A percentile compares a stretch with the other conserved stretches of the same genome.
Evolutionary conservation across 1,140 invertebrate species (phyloP).

Genomic region (Plodia interpunctella): DNA sequence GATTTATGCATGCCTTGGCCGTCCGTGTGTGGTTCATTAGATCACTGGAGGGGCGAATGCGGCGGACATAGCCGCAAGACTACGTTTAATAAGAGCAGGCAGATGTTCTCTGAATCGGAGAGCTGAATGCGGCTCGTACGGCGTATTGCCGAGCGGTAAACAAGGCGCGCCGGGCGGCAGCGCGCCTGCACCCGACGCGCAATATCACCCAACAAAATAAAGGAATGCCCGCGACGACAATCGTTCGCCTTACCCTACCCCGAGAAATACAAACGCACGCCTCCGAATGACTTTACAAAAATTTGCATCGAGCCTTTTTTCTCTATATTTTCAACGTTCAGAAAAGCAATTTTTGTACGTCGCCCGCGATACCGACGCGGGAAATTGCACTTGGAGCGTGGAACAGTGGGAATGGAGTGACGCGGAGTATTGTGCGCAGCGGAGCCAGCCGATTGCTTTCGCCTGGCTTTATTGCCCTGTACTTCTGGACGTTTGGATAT

Average conservation of each 20-base stretch:
- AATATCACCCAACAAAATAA: constrained; percentile 43
- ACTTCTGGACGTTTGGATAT: constrained; percentile 45
- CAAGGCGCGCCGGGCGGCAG: constrained; percentile 40
- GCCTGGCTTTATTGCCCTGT: constrained; percentile 50
- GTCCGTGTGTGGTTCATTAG: constrained; percentile 2
- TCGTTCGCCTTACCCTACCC: constrained; percentile 67
- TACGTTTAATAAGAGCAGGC: constrained; percentile 36
- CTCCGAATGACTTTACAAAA: constrained; percentile 75
- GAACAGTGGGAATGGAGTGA: constrained; percentile 59
- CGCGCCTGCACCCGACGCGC: constrained; percentile 68
- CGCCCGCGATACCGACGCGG: constrained; percentile 65
- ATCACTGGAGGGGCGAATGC: not conserved
- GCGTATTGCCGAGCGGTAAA: constrained; percentile 54
- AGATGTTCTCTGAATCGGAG: constrained; percentile 26
- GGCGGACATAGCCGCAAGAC: constrained; percentile 3
- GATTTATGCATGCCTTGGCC: constrained; percentile 1
- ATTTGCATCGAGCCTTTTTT: constrained; percentile 71
- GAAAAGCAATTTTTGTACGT: constrained; percentile 76
- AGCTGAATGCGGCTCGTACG: constrained; percentile 35
- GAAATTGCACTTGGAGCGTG: constrained; percentile 65
- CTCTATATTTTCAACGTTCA: constrained; percentile 68
- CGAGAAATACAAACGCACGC: constrained; percentile 73
- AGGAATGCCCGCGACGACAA: constrained; percentile 62
- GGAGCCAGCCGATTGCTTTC: constrained; percentile 59
- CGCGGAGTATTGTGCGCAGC: constrained; percentile 49